Base-by-base conservation (phyloP, 2,888 invertebrate species). In the Philopedon plagiatum region DNA sequence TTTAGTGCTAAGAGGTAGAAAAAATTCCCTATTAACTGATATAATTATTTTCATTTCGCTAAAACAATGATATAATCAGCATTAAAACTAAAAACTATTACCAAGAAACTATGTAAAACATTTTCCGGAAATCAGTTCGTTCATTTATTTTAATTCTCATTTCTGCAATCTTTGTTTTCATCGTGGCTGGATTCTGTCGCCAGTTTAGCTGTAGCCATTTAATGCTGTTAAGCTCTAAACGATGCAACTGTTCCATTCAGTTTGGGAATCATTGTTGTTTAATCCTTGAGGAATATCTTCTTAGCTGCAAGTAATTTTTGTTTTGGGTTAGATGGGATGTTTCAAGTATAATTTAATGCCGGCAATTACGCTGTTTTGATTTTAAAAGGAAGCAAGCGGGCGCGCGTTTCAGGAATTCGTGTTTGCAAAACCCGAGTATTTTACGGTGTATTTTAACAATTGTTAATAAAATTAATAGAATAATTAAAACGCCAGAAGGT, bases 131-230 rank as follows among this genome's bases (percentile, higher is more conserved):
- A 49, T 49, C 46, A 46, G 19, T 46, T 21, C 46, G 1, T 49
- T n/a, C 11, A 23, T 49, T 49, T 13, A 49, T 49, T 49, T 49
- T 13, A 26, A 49, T 49, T 49, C 23, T 23, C 23, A 23, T 46
- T 46, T 26, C 49, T 49, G 11, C 15, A 5, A 21, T 46, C 15
- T 9, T 9, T 21, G 21, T 13, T 29, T 54, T 54, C 51, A 29
- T 54, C 15, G 29, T 9, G 29, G 51, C 29, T 29, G 29, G 15
- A 29, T 26, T 54, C 23, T 54, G 51, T 54, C 51, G 29, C n/a
- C 2, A 15, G 29, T 29, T 54, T 54, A 54, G 29, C 29, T 54
- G 51, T 18, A 29, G 51, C 26, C 29, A n/a, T 54, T 54, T 29
- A 29, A 26, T 15, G 29, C 51, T 54, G 51, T 54, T 29, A 32